phyloP scores from a whole-genome alignment of 2,888 invertebrate genomes.

The Hemicrepidius hirtus region DNA sequence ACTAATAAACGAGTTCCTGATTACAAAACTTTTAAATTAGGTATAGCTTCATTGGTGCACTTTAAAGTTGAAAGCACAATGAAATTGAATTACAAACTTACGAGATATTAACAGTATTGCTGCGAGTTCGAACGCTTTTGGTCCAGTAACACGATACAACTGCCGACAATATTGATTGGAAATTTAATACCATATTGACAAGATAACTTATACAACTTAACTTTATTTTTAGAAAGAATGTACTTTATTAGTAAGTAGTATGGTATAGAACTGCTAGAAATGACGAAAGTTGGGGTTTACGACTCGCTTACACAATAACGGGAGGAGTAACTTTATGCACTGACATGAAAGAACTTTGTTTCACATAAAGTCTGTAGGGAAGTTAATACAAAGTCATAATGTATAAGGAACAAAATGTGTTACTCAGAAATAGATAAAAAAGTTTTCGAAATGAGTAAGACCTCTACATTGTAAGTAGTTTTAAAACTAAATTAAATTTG shows the following conservation, averaged over 20 bases:
- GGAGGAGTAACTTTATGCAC: no score
- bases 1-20: not conserved
- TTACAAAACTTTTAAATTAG: conserved; percentile 26
- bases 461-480: not conserved
- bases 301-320: not conserved
- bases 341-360: no score
- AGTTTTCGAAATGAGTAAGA: not conserved
- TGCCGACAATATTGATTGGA: not conserved
- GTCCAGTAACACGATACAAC: not conserved
- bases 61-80: conserved; percentile 21
- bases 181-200: not conserved
- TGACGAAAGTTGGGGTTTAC: no score
- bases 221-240: no score
- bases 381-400: no score
- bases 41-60: conserved; percentile 25
- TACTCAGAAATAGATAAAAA: not conserved
- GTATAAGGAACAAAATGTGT: no score
- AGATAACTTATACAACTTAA: no score
- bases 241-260: no score
- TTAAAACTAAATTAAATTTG: conserved; percentile 8
- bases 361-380: no score
- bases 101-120: conserved; percentile 16
- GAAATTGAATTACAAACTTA: conserved; percentile 28
- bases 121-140: not conserved
- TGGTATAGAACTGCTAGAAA: no score